Conservation (phyloP, 2,888 invertebrate genomes). For the Amblyjoppa proteus region DNA sequence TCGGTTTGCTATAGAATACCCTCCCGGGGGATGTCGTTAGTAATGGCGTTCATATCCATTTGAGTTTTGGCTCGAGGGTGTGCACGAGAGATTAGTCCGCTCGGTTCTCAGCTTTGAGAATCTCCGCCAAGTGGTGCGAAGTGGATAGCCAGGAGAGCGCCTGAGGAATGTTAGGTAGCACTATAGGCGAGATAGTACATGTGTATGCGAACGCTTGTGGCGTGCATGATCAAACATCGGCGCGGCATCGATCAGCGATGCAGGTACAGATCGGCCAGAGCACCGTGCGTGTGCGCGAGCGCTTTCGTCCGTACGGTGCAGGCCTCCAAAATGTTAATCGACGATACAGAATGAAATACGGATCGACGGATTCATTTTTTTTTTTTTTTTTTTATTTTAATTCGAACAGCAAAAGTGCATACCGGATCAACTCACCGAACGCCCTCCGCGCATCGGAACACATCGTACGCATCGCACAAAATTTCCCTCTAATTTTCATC, state of each 20-base stretch:
- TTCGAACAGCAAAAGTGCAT: conserved; percentile 17
- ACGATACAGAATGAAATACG: background rate
- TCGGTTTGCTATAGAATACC: conserved; percentile 20
- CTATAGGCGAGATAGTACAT: conserved; percentile 40
- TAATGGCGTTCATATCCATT: conserved; percentile 37
- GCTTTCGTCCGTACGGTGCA: background rate
- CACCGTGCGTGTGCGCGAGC: background rate
- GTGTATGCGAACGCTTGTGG: conserved; percentile 49
- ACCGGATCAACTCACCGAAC: conserved; percentile 21
- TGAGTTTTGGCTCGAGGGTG: conserved; percentile 58
- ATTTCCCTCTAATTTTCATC: conserved; percentile 53
- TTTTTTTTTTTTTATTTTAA: background rate
- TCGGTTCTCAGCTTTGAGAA: conserved; percentile 45
- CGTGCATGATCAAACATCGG: conserved; percentile 34
- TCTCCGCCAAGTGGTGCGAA: conserved; percentile 41
- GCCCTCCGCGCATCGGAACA: conserved; percentile 14
- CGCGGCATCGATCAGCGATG: conserved; percentile 6
- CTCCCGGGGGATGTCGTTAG: background rate
- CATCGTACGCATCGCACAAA: conserved; percentile 21
- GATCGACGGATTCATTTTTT: background rate
- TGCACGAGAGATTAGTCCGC: conserved; percentile 57
- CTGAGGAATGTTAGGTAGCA: conserved; percentile 43
- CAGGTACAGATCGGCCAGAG: background rate
- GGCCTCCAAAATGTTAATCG: background rate
- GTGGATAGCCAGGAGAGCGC: conserved; percentile 5